phyloP scores from a whole-genome alignment of 2,113 vertebrate species.

The Caranx melampygus region DNA sequence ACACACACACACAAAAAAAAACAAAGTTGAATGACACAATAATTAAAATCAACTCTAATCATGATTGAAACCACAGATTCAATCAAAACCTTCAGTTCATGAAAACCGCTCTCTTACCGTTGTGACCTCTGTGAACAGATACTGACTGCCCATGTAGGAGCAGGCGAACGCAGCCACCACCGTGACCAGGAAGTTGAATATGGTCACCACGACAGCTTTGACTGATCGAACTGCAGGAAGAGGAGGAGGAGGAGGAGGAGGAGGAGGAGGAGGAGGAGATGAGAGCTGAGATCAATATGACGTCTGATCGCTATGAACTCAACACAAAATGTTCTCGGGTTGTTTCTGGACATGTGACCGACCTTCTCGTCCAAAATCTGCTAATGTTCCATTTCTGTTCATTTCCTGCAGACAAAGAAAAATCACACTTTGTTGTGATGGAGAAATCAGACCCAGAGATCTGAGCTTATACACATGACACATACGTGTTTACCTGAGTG shows the following conservation, averaged over 20 bases:
- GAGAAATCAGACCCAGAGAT: not conserved
- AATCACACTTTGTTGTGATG: not conserved
- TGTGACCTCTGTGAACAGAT: conserved; percentile 89
- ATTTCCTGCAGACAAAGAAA: conserved; percentile 78
- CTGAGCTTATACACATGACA: not conserved
- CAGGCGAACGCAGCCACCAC: conserved; percentile 92
- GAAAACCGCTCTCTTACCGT: conserved; percentile 82
- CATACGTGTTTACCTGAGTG: conserved; percentile 80
- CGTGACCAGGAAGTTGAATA: conserved; percentile 97
- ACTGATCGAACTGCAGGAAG: conserved; percentile 87
- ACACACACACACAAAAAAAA: not conserved
- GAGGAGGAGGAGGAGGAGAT: too few species aligned
- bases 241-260: too few species aligned
- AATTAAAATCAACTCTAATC: too few species aligned
- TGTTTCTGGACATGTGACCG: not conserved
- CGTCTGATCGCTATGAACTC: not conserved
- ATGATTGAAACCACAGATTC: too few species aligned
- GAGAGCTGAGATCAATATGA: not conserved
- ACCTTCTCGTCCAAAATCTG: conserved; percentile 94
- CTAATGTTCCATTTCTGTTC: conserved; percentile 81
- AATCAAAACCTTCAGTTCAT: too few species aligned
- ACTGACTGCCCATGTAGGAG: conserved; percentile 95
- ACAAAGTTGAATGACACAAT: not conserved
- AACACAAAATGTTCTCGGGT: not conserved
- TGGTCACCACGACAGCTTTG: conserved; percentile 89